Evolutionary conservation across 2,113 vertebrate species (phyloP).

Genomic region (Ciconia boyciana): DNA sequence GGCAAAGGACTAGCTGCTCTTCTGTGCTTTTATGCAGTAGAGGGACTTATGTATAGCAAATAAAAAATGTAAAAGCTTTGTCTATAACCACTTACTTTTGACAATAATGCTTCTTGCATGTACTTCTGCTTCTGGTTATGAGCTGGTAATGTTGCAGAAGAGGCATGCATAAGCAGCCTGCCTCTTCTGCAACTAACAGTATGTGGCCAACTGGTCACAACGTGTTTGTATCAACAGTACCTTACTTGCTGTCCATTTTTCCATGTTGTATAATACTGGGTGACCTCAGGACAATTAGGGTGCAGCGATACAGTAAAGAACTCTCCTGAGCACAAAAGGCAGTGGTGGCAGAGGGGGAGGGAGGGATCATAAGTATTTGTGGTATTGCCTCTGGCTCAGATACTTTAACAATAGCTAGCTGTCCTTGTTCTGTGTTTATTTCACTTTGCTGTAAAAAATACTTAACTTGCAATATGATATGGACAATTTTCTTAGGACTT

Average conservation of each 20-base stretch:
- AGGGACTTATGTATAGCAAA: not conserved
- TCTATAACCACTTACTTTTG: not conserved
- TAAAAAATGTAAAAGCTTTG: not conserved
- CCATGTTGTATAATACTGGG: accelerated
- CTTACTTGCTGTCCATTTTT: not conserved
- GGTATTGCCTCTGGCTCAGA: not conserved
- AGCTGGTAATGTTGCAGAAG: not conserved
- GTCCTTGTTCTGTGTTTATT: not conserved
- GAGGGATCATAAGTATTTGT: not conserved
- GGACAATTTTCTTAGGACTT: not conserved
- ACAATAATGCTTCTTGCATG: not conserved
- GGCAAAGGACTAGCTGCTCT: not conserved
- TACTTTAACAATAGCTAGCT: not conserved
- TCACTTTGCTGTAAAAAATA: not conserved
- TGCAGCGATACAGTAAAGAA: not conserved
- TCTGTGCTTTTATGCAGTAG: not conserved
- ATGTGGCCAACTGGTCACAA: not conserved
- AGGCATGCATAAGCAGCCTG: not conserved
- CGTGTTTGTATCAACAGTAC: not conserved
- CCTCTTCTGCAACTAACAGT: not conserved
- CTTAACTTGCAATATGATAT: not conserved
- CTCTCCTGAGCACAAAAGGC: not conserved
- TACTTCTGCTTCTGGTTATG: not conserved
- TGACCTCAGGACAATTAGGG: not conserved
- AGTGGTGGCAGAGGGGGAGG: accelerated